Conservation (phyloP, 2,888 invertebrate species). For the Gymnoscelis rufifasciata region DNA sequence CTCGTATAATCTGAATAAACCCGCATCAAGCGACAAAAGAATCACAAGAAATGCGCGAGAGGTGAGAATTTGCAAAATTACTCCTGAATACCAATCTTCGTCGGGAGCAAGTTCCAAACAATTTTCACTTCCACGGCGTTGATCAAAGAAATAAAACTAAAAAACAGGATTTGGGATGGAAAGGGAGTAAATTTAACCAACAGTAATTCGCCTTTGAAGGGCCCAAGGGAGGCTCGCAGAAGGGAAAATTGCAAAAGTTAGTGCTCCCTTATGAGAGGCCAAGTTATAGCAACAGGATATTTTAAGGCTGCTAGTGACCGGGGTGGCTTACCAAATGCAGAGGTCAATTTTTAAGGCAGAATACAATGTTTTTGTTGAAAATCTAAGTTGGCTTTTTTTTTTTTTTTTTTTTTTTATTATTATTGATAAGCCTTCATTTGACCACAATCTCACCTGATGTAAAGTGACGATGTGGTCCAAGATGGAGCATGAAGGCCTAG, state of each 20-base stretch:
- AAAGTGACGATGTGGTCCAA: no score
- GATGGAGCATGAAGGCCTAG: no score
- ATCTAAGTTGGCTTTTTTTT: no score
- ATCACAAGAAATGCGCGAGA: conserved; percentile 15
- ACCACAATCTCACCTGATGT: no score
- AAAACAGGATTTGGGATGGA: conserved; percentile 62
- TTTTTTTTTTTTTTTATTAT: no score
- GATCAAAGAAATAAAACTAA: conserved; percentile 77
- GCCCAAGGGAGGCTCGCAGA: conserved; percentile 54
- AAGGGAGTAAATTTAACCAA: conserved; percentile 75
- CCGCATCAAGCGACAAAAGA: conserved; percentile 20
- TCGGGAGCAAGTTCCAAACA: conserved; percentile 64
- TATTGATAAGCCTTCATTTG: no score
- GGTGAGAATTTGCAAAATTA: conserved; percentile 61
- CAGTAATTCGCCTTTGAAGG: conserved; percentile 75
- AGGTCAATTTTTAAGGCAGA: neutral
- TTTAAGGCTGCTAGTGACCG: conserved; percentile 42
- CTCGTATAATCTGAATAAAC: conserved; percentile 15
- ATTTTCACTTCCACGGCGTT: conserved; percentile 67
- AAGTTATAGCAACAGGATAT: conserved; percentile 57
- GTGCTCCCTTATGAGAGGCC: conserved; percentile 64
- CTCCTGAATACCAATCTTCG: conserved; percentile 68
- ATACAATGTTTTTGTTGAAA: no score
- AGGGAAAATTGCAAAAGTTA: conserved; percentile 77
- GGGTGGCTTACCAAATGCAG: conserved; percentile 15